Base-by-base conservation (phyloP, 2,113 vertebrate species). In the Lophochroa leadbeateri region DNA sequence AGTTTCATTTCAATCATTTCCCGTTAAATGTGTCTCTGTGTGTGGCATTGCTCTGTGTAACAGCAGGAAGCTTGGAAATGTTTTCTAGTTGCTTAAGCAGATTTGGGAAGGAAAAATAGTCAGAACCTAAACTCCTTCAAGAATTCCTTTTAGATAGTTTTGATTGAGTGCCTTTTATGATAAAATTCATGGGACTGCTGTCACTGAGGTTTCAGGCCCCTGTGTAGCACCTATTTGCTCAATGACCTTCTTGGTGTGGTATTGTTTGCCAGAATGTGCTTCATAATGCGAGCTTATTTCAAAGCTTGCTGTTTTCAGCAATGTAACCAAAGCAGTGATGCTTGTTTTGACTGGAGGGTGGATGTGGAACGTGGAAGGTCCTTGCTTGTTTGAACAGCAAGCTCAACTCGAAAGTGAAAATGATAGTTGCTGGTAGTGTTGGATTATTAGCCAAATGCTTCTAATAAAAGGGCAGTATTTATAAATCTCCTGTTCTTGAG, bases 1-100 rank as follows among this genome's bases (percentile, higher is more conserved):
- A 8, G 23, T 64, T 86, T 44, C 1, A 7, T 50, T 64, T 46
- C 1, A 1, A 0, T 21, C 7, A 2, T 57, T 91, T 71, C 28
- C 46, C 10, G 4, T 33, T 46, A 15, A 17, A 31, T 75, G 6
- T 49, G 69, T 24, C 7, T 43, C 1, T 23, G 14, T 57, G 52
- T 63, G 52, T 46, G 27, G 35, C 1, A 3, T 29, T 86, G 68
- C 33, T 82, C 15, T 69, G 5, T n/a, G 63, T 75, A 70, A 57
- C 37, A 21, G 33, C 4, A 41, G 43, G 24, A 86, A 65, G 33
- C 37, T 87, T 79, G 76, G 74, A 87, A 79, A 52, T 43, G 53
- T 49, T 91, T 88, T 87, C 57, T 89, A 4, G 49, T 79, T 15
- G 12, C 15, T 47, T 53, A 47, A 23, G 35, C 37, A 71, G 28